Evolutionary conservation across 2,888 invertebrate species (phyloP), one percentile per base, ranked within the genome.

Genomic region (Andrena marginata): DNA sequence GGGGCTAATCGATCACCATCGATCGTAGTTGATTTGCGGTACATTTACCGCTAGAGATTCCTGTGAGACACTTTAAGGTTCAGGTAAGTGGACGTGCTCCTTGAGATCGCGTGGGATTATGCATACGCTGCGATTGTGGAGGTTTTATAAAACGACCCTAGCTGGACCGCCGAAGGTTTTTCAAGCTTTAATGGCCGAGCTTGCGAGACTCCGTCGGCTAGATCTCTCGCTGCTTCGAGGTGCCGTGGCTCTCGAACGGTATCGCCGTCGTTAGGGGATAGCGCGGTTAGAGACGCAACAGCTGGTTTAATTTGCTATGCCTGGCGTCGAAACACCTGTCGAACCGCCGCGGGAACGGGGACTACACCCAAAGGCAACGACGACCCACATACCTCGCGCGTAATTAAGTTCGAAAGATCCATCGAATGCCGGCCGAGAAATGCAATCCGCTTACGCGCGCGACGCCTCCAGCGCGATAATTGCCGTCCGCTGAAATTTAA

Each of bases 311-410:
- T 81, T 77, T 71, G 62, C 72, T 73, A 26, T 72, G 65, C 48
- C 48, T 70, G 73, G 16, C 49, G 68, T 54, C 59, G 65, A 29
- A 74, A 67, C 81, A 83, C 74, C 81, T 81, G 83, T 63, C 81
- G 71, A 70, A 33, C 26, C 8, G 70, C 42, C 70, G 77, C 31
- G 29, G 73, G 73, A 74, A 77, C n/a, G 71, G 71, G 74, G 71
- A 26, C 60, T 60, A 74, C 63, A 31, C 33, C 51, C 65, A 72
- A 62, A 51, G 48, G 10, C 59, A 63, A 77, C 63, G 23, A 48
- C 77, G 74, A 77, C 81, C 83, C 59, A 83, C 81, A 81, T 83
- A 68, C 73, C 72, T 29, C 51, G 48, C 77, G 67, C 33, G 49
- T 67, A 77, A 77, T 74, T 72, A 73, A 74, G 67, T 73, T 69